Evolutionary conservation across 2,797 vertebrate genomes (phyloP).

Genomic region (Rousettus madagascariensis): DNA sequence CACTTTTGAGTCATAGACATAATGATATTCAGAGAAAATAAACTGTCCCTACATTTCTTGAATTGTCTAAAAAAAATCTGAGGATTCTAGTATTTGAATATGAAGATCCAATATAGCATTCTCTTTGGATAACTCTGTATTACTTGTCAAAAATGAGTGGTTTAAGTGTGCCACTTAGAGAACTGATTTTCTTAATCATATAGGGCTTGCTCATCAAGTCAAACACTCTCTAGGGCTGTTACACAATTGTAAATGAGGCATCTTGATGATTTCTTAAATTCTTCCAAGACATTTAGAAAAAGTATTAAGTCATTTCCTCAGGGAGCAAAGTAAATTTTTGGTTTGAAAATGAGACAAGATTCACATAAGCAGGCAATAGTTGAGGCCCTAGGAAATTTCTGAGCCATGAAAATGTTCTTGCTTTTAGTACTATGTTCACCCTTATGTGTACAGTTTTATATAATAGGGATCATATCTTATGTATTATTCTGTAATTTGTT

Average conservation of each 20-base stretch:
- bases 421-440: neutral
- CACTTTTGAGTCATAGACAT: neutral
- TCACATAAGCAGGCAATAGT: neutral
- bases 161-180: neutral
- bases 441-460: neutral
- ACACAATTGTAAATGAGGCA: neutral
- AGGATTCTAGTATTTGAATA: neutral
- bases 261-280: slow-evolving; percentile 36
- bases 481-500: neutral
- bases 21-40: neutral
- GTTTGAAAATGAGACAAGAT: neutral
- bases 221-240: neutral
- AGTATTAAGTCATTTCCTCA: neutral
- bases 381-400: neutral
- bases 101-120: neutral
- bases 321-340: slow-evolving; percentile 7
- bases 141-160: neutral
- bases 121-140: neutral
- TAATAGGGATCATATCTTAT: neutral
- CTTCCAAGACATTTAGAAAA: neutral
- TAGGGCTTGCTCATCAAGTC: neutral
- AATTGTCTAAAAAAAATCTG: neutral
- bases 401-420: neutral
- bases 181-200: neutral
- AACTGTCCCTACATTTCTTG: neutral